These are phyloP conservation scores for Tringa solitaria DNA, from an alignment of 2,113 vertebrate species.

Conservation along the genomic window DNA sequence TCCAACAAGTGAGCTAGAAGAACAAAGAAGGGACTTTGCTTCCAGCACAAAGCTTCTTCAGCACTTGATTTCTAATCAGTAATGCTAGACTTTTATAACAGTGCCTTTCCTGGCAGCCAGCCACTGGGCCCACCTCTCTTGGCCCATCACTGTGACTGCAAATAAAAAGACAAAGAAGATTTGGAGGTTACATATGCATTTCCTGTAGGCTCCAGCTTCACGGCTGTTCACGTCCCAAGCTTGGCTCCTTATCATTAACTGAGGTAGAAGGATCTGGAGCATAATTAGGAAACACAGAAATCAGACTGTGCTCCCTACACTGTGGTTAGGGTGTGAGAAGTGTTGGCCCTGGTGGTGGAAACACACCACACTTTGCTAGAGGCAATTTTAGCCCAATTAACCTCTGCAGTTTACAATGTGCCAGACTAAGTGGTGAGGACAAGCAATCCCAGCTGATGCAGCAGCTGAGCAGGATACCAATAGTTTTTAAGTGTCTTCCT, in stretches of 20 bases:
- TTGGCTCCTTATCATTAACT: not conserved
- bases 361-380: not conserved
- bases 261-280: not conserved
- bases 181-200: not conserved
- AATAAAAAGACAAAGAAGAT: not conserved
- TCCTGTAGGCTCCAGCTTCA: not conserved
- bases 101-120: not conserved
- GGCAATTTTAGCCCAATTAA: not conserved
- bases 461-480: not conserved
- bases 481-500: not conserved
- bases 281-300: not conserved
- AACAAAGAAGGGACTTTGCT: not conserved
- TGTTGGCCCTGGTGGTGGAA: not conserved
- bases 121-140: not conserved
- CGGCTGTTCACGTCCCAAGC: not conserved
- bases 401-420: not conserved
- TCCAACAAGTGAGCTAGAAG: not conserved
- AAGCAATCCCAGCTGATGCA: not conserved
- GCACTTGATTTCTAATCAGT: not conserved
- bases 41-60: not conserved
- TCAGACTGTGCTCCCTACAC: fast-evolving
- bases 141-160: not conserved
- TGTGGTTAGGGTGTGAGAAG: not conserved
- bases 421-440: not conserved
- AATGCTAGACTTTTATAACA: not conserved